A percentile compares a stretch with the other conserved stretches of the same genome.
Evolutionary conservation across 53 echinoderm and acorn worm species (phyloP).

Genomic region (Patiria pectinifera): DNA sequence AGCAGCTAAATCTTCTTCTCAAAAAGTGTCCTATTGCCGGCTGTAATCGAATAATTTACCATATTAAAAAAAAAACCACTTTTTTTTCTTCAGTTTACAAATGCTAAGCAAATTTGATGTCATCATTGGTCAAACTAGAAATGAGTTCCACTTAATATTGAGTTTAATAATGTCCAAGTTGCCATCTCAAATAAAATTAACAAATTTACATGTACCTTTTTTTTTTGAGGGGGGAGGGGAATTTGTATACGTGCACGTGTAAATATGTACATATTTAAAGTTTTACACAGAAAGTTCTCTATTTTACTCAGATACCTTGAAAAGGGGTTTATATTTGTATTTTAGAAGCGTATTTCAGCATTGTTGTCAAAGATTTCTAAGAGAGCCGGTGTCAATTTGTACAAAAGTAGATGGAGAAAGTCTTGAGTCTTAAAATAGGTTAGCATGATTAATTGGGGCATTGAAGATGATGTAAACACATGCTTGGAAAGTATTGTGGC

Average conservation of each 20-base stretch:
- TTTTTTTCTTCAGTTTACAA: too few species aligned
- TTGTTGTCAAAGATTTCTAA: background rate
- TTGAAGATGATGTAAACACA: too few species aligned
- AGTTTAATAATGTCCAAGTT: too few species aligned
- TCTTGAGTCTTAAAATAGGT: too few species aligned
- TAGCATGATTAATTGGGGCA: too few species aligned
- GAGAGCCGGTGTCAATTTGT: background rate
- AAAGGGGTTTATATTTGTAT: slow-evolving; percentile 15
- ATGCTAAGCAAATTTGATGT: background rate
- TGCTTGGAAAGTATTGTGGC: too few species aligned
- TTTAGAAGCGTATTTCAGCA: background rate
- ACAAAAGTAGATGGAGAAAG: too few species aligned
- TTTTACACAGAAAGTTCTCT: background rate
- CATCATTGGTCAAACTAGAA: background rate
- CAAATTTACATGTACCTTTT: background rate
- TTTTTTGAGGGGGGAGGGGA: too few species aligned
- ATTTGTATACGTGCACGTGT: background rate
- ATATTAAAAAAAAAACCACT: background rate
- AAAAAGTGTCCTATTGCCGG: too few species aligned
- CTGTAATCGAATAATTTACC: background rate
- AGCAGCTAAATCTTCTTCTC: background rate
- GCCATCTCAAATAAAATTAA: too few species aligned
- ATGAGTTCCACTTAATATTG: too few species aligned
- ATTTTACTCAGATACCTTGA: slow-evolving; percentile 38
- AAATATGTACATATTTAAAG: background rate